Evolutionary conservation across 2,113 vertebrate species (phyloP).

Genomic region (Nematolebias whitei): DNA sequence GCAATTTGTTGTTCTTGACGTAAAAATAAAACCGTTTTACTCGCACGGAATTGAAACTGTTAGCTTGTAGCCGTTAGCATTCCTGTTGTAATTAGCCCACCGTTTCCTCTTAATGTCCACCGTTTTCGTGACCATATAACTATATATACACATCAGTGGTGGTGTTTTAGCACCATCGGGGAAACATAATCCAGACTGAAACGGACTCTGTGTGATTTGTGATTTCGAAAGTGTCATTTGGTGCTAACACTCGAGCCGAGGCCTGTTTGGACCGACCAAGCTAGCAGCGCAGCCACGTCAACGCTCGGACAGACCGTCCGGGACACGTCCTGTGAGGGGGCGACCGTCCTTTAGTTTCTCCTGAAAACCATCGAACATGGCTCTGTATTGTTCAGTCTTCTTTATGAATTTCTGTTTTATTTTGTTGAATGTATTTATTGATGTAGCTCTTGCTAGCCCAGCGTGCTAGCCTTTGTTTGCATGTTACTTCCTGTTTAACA

Average conservation of each 20-base stretch:
- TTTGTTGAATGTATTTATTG: background rate
- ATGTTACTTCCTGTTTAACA: slow-evolving; percentile 73
- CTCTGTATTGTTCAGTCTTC: background rate
- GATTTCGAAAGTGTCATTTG: background rate
- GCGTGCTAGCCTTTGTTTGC: slow-evolving; percentile 75
- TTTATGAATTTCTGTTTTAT: rapidly evolving
- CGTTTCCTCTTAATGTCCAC: background rate
- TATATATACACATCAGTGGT: rapidly evolving
- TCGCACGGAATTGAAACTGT: slow-evolving; percentile 43
- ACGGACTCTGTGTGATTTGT: rapidly evolving
- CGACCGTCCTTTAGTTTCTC: background rate
- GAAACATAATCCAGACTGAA: background rate
- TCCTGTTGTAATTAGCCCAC: background rate
- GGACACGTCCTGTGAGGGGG: background rate
- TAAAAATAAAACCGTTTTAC: slow-evolving; percentile 34
- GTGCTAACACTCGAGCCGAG: slow-evolving; percentile 36
- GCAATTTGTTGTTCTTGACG: slow-evolving; percentile 10
- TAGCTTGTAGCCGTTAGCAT: slow-evolving; percentile 33
- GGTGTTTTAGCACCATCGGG: background rate
- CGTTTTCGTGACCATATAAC: no score
- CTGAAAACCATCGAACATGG: background rate
- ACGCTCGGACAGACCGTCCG: slow-evolving; percentile 44
- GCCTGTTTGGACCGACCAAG: slow-evolving; percentile 61
- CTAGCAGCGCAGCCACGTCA: slow-evolving; percentile 74
- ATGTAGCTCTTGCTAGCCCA: slow-evolving; percentile 51